Conservation (phyloP, 2,797 vertebrate genomes). For the Lophius americanus region DNA sequence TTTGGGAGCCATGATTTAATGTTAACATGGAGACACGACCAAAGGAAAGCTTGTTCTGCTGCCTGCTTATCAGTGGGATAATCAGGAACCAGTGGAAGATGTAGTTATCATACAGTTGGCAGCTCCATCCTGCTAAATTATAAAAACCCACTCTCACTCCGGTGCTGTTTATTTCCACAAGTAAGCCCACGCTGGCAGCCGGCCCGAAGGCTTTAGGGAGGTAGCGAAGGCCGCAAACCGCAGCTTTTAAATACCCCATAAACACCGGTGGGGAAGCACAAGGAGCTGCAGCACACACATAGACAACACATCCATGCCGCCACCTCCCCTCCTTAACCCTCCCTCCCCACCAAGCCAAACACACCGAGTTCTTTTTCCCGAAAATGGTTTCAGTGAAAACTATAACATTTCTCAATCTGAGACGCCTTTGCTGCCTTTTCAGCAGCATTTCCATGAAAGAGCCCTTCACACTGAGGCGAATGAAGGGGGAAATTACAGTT, state of each 20-base stretch:
- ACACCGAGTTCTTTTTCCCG: constrained; percentile 35
- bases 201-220: constrained; percentile 51
- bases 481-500: too few relatives aligned
- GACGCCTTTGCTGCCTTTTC: constrained; percentile 50
- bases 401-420: constrained; percentile 68
- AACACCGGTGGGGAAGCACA: constrained; percentile 67
- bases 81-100: constrained; percentile 26
- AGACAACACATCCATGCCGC: constrained; percentile 23
- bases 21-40: constrained; percentile 33
- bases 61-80: constrained; percentile 22
- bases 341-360: constrained; percentile 44
- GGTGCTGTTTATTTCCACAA: constrained; percentile 56
- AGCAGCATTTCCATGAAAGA: constrained; percentile 65
- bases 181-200: constrained; percentile 45
- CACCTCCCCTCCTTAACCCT: constrained; percentile 31
- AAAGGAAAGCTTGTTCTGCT: neutral
- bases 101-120: constrained; percentile 39
- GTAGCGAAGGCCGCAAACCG: constrained; percentile 72
- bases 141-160: constrained; percentile 32
- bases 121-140: constrained; percentile 18
- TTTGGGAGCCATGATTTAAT: constrained; percentile 17
- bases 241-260: constrained; percentile 72
- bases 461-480: constrained; percentile 28
- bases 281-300: constrained; percentile 49
- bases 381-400: constrained; percentile 65